Base-by-base conservation (phyloP, 2,888 invertebrate genomes). In the Platycnemis pennipes region DNA sequence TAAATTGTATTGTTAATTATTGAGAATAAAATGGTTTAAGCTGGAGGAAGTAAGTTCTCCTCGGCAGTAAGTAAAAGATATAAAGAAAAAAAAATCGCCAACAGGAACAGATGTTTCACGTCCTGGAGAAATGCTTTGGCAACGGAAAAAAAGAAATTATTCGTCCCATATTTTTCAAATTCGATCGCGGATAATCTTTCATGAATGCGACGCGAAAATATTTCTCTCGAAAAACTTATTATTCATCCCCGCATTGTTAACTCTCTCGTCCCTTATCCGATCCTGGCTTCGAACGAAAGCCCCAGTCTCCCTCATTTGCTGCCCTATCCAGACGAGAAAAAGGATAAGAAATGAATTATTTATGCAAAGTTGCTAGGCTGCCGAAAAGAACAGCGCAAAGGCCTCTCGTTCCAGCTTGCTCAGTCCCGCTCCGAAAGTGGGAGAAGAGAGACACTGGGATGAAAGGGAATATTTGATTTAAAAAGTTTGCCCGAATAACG, bases 281-380 rank as follows among this genome's bases (percentile, higher is more conserved):
- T n/a, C 31, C 22, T 69, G 7, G 13, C 31, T 69, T 31, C 31
- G 22, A 69, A 69, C 19, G 26, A 31, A n/a, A 31, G 31, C 31
- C n/a, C 22, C 37, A 63, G 77, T 26, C 5, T 2, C 89, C 37
- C 44, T n/a, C 63, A 63, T 91, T 44, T 37, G 31, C 77, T 37
- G 77, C 63, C 26, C n/a, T 8, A 37, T 37, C 44, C n/a, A 13
- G 26, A 91, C 37, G 44, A n/a, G 49, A 13, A n/a, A 7, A 53
- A 45, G 91, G 44, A n/a, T 77, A 77, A n/a, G 63, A n/a, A 56
- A 91, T 91, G 91, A 91, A 91, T 91, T 91, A 91, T 91, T 91
- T 63, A 91, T 91, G 37, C 42, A 63, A 44, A 44, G 44, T 91
- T 37, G 91, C 56, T 56, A n/a, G 42, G 77, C 31, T 16, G 63